Base-by-base conservation (phyloP, 2,113 vertebrate species). In the Aptenodytes patagonicus region DNA sequence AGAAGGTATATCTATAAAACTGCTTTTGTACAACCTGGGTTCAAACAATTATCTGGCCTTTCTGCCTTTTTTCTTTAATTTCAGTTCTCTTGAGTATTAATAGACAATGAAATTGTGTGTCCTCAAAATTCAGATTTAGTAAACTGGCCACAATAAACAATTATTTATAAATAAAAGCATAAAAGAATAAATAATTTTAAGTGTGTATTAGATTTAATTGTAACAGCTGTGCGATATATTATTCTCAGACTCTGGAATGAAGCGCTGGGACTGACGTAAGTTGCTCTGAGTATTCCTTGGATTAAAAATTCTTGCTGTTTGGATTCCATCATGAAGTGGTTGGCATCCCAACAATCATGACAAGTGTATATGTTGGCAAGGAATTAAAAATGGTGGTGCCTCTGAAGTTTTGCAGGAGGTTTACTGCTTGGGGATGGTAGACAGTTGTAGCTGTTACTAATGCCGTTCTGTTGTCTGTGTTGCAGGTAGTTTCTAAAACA, bases 351-450 rank as follows among this genome's bases (percentile, higher is more conserved):
- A 32, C 86, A 87, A 32, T 78, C 32, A 4, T 51, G 79, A 66
- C 89, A 88, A 86, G 51, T 73, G 40, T 89, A 2, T 73, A 4
- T 42, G 42, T 78, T 95, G 94, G 86, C 86, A 92, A 78, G 72
- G 57, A 92, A 54, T 89, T 87, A 89, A 79, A 94, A 92, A 71
- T 76, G 81, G 72, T 92, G 70, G 34, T 89, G 54, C 49, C 61
- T 92, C 80, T 89, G 65, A 90, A 94, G 81, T 83, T 91, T 91
- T 90, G 42, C 46, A 73, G 71, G 83, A 80, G 46, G 38, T 86
- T 87, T 93, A 22, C 58, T 88, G 81, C 88, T 68, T 83, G 40
- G 58, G 92, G 51, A 86, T 77, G 65, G 72, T 29, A 83, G 69
- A 20, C 58, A 69, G 25, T 89, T 77, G 29, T 89, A 75, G 44